Base-by-base conservation (phyloP, 1,140 invertebrate species). In the Neelides sp. region DNA sequence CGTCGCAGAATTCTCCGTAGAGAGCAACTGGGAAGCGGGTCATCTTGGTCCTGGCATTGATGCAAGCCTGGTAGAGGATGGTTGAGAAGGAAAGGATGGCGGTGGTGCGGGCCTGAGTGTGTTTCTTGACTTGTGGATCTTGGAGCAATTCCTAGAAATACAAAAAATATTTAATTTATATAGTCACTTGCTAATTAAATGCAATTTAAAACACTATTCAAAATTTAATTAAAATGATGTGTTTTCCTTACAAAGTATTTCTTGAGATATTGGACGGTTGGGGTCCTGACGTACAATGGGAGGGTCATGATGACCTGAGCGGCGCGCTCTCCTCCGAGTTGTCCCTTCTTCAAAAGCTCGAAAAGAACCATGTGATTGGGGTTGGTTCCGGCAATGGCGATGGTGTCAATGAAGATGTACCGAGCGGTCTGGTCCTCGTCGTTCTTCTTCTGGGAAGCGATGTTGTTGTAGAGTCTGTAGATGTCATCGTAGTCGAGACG, bases 1-100 rank as follows among this genome's bases (percentile, higher is more conserved):
- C 53, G 48, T 46, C 34, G 44, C 62, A 62, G 54, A 63, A 61
- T 39, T 59, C 26, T 37, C 62, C 62, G 49, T 61, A 62, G 8
- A 53, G 23, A 22, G 55, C 42, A 34, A 58, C 54, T 22, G 61
- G 59, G 56, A 48, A 63, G 41, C 56, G 50, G 43, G 44, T 54
- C 36, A 50, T 41, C 27, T 55, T 57, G 37, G 52, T 51, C 1
- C 39, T 36, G 8, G 50, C 50, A 47, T 61, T 61, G 37, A 61
- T 37, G 34, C 62, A 63, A 35, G 62, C 58, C 50, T 62, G 41
- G 54, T 61, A 32, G 23, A 59, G 27, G 13, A 63, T 22, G 28
- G 37, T 52, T 12, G 49, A 35, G 37, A 59, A 49, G 34, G 61
- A 28, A 13, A 63, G 51, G 20, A 54, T 40, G n/a, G 50, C 53